These are phyloP conservation scores for Alethe diademata DNA, from an alignment of 2,113 vertebrate species.

Conservation along the genomic window DNA sequence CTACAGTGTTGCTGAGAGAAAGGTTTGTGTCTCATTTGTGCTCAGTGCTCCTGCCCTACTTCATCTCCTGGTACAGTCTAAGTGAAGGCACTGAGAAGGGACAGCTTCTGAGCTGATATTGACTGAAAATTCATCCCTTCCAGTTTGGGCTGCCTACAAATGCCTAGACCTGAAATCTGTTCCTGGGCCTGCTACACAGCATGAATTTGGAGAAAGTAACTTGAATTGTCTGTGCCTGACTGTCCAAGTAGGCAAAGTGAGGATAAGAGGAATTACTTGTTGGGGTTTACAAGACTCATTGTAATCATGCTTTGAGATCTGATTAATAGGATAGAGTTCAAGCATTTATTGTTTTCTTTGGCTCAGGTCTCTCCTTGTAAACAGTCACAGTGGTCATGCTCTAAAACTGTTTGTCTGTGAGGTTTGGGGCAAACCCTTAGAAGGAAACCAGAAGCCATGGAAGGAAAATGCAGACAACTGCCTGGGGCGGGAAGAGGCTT, in stretches of 20 bases:
- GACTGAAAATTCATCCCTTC: not conserved
- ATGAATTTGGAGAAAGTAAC: not conserved
- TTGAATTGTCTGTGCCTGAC: not conserved
- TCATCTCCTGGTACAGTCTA: not conserved
- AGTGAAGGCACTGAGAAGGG: not conserved
- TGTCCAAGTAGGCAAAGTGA: not conserved
- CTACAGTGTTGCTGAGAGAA: not conserved
- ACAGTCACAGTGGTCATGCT: not conserved
- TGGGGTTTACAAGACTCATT: not conserved
- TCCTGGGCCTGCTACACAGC: not conserved
- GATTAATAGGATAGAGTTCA: not conserved
- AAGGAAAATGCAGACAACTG: not conserved
- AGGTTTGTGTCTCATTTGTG: not conserved
- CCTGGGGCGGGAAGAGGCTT: not conserved
- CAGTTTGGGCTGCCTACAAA: not conserved
- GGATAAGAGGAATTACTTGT: not conserved
- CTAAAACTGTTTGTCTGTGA: not conserved
- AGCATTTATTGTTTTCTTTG: constrained; percentile 8
- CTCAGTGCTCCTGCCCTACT: not conserved
- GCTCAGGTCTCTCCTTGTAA: not conserved
- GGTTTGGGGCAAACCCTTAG: not conserved
- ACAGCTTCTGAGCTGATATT: not conserved
- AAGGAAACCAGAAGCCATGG: not conserved
- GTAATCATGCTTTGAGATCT: not conserved
- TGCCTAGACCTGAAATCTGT: not conserved